Evolutionary conservation across 2,888 invertebrate species (phyloP).

Genomic region (Spicauda simplicius): DNA sequence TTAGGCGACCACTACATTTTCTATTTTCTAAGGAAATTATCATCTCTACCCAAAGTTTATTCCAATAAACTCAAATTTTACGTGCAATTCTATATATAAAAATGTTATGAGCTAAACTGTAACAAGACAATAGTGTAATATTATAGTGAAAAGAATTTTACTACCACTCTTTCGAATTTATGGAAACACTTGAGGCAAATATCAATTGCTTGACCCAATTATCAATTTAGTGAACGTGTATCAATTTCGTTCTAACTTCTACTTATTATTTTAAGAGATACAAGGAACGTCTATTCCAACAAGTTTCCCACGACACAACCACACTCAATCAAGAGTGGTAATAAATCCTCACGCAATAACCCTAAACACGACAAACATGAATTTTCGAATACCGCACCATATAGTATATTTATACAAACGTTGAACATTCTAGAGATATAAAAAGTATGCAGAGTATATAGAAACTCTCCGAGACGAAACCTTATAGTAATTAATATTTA

Average conservation of each 20-base stretch:
- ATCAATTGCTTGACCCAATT: too few species aligned
- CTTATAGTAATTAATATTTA: conserved; percentile 41
- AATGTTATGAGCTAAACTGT: conserved; percentile 2
- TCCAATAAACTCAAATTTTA: neutral
- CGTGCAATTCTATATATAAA: neutral
- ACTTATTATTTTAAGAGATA: too few species aligned
- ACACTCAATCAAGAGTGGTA: neutral
- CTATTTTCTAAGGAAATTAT: neutral
- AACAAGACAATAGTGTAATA: conserved; percentile 4
- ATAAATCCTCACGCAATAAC: neutral
- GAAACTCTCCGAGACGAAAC: conserved; percentile 8
- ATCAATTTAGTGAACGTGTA: neutral
- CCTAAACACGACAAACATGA: conserved; percentile 3
- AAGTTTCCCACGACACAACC: neutral
- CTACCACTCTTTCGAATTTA: neutral
- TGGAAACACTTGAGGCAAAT: neutral
- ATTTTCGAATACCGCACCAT: conserved; percentile 13
- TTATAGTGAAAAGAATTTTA: neutral
- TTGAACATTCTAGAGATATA: conserved; percentile 17
- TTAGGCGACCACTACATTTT: neutral
- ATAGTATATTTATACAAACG: conserved; percentile 9
- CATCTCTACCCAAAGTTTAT: neutral
- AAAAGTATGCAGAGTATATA: conserved; percentile 14
- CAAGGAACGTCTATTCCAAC: neutral
- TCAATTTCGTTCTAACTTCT: too few species aligned